phyloP scores from a whole-genome alignment of 2,888 invertebrate genomes.

The Drosophila mercatorum region DNA sequence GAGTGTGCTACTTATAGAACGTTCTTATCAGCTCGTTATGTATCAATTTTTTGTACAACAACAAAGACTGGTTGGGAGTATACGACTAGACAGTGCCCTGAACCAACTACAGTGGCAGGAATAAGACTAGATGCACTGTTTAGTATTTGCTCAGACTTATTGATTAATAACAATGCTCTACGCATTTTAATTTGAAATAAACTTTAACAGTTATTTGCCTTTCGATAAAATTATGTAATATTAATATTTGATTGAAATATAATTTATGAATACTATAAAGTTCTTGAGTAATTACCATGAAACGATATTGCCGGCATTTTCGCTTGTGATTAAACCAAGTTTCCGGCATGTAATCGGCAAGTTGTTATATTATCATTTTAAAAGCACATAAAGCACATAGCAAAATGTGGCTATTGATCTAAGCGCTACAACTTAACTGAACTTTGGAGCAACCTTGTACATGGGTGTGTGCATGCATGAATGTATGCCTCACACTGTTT shows the following conservation, averaged over 20 bases:
- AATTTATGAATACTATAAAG: not conserved
- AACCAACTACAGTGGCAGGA: no score
- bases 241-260: not conserved
- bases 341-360: slow-evolving; percentile 52
- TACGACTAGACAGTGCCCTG: not conserved
- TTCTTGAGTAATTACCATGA: slow-evolving; percentile 16
- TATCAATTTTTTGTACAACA: not conserved
- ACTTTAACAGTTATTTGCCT: not conserved
- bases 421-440: slow-evolving; percentile 31
- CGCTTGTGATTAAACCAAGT: slow-evolving; percentile 32
- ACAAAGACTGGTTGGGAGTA: not conserved
- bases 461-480: not conserved
- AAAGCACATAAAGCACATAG: not conserved
- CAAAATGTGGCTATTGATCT: slow-evolving; percentile 27
- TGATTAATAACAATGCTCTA: not conserved
- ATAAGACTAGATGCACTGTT: no score
- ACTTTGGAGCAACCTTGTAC: slow-evolving; percentile 48
- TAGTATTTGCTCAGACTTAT: no score
- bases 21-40: not conserved
- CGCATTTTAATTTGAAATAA: not conserved
- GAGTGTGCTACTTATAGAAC: slow-evolving; percentile 84
- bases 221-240: not conserved
- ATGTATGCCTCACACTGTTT: slow-evolving; percentile 8
- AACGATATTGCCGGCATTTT: slow-evolving; percentile 3
- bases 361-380: slow-evolving; percentile 23